Evolutionary conservation across 2,797 vertebrate genomes (phyloP), one percentile per base, ranked within the genome.

Genomic region (Pyrocephalus nanus): DNA sequence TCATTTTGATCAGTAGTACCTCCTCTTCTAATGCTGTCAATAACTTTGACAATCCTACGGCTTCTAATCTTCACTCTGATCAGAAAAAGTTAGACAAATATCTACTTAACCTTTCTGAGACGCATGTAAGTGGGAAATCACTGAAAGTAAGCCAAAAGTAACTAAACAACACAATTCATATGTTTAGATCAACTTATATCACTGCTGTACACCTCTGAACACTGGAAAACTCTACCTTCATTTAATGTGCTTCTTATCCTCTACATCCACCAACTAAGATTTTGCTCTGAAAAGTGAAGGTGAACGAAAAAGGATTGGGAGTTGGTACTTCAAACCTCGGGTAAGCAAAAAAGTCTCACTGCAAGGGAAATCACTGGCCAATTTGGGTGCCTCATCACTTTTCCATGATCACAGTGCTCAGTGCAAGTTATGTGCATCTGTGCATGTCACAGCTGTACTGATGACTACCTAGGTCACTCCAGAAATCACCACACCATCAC

Each of bases 381-480:
- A 22, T 50, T 57, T 60, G 32, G 18, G 15, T 38, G 40, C 50
- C 76, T 55, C 45, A 32, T 55, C 45, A 32, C 8, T 51, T 40
- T 50, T 50, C 54, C 3, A 2, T 1, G 20, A 19, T 60, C 50
- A 38, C 0, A 0, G 34, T 1, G 0, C 34, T 58, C 65, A 30
- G 7, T 12, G 45, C 19, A 86, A 73, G 29, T 48, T 40, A 9
- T 1, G 38, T 1, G 0, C 11, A 50, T 22, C 19, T 23, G 10
- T 48, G 38, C 13, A 12, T 2, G 9, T 23, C 55, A 48, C 40
- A 36, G 67, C 22, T 8, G 10, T 26, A 47, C 8, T 1, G 0
- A 29, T 0, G 1, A 82, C 18, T 25, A 18, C 13, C 21, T 22
- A 15, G 27, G 42, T 26, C 15, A 0, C 23, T 21, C 15, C 54